Evolutionary conservation across 2,888 invertebrate species (phyloP), one percentile per base, ranked within the genome.

Genomic region (Nomada goodeniana): DNA sequence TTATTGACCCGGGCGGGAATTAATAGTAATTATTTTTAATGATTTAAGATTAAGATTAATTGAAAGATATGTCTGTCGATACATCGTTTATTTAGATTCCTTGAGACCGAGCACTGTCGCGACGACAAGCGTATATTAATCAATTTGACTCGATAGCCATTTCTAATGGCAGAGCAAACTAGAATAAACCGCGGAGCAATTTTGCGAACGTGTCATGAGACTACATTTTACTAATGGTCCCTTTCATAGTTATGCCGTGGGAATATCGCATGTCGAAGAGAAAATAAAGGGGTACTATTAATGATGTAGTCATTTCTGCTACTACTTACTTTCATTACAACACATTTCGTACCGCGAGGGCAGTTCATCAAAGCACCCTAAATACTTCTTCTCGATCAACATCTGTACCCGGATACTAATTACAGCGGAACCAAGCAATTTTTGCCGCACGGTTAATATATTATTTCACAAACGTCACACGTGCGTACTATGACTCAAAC

Each of bases 21-120:
- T 79, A 71, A 67, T 69, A 11, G 52, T 73, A 81, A 73, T 81
- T 60, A 79, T 61, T 59, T 50, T 73, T 73, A 73, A 83, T 69
- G 60, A 69, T 63, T 72, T 36, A 60, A 53, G 63, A 76, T 80
- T 70, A 71, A 60, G 23, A 44, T 71, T 79, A 55, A 71, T 70
- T 53, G 36, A 44, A 57, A 26, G 53, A 77, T 50, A 68, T 60
- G 50, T 74, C 26, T 26, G 63, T 2, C 63, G 26, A 75, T 68
- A 60, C 42, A 52, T 60, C 36, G 29, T 18, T 61, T 53, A 52
- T 65, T 29, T 26, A 42, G 23, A 69, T 75, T 44, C 71, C 2
- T 57, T 18, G 36, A 1, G 50, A 26, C 57, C 68, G n/a, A 59
- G 36, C 11, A 15, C n/a, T 29, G 42, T 61, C 36, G 50, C 0